Percentiles rank a stretch among this genome's conserved stretches.
Evolutionary conservation across 2,888 invertebrate genomes (phyloP).

Genomic region (Drosophila lacicola): DNA sequence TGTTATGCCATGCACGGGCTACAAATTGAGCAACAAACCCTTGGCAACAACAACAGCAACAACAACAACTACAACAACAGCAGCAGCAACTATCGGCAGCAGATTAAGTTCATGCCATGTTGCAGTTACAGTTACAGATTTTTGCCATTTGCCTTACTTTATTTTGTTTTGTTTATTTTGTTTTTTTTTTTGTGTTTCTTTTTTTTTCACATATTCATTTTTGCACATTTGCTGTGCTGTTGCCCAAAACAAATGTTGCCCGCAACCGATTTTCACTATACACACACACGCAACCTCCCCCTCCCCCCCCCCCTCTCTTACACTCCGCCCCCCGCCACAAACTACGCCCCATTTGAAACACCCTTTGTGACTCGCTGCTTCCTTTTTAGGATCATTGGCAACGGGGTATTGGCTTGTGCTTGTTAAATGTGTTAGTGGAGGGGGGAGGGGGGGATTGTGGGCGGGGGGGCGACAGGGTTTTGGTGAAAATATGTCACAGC

Average conservation of each 20-base stretch:
- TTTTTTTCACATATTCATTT: slow-evolving; percentile 62
- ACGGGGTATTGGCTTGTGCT: slow-evolving; percentile 25
- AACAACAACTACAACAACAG: slow-evolving; percentile 39
- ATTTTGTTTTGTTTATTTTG: slow-evolving; percentile 9
- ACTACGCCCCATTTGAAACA: slow-evolving; percentile 50
- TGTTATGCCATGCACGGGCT: slow-evolving; percentile 34
- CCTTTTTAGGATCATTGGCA: slow-evolving; percentile 78
- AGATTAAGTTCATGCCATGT: slow-evolving; percentile 80
- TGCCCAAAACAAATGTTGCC: slow-evolving; percentile 76
- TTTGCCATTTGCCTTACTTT: slow-evolving; percentile 55
- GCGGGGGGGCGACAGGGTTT: slow-evolving; percentile 19
- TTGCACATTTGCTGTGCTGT: slow-evolving; percentile 69
- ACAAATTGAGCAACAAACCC: slow-evolving; percentile 75
- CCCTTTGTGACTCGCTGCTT: slow-evolving; percentile 61
- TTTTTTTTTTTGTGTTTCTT: slow-evolving; percentile 24
- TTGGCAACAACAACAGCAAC: slow-evolving; percentile 46
- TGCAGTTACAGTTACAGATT: slow-evolving; percentile 79
- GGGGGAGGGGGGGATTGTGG: background rate
- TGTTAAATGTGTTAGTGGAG: background rate
- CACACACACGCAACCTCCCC: slow-evolving; percentile 8
- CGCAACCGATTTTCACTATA: slow-evolving; percentile 69
- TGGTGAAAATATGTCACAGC: slow-evolving; percentile 78
- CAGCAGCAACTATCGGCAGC: slow-evolving; percentile 64
- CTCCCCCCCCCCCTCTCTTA: background rate
- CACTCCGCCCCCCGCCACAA: slow-evolving; percentile 19